Evolutionary conservation across 2,113 vertebrate species (phyloP).

Genomic region (Buteo buteo): DNA sequence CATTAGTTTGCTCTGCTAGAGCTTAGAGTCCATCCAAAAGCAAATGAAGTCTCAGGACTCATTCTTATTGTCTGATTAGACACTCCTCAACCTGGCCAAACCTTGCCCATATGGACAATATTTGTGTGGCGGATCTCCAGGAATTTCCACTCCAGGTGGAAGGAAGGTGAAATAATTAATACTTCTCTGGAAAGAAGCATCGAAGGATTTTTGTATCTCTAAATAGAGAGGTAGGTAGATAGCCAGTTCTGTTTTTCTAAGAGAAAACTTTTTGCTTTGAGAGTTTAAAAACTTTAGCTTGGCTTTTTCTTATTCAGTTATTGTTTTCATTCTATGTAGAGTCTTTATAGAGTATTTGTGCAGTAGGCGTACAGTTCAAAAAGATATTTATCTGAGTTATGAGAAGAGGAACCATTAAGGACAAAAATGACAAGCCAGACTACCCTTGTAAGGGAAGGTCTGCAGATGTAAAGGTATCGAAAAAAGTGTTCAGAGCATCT

Average conservation of each 20-base stretch:
- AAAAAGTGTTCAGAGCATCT: neutral
- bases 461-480: neutral
- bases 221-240: neutral
- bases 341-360: neutral
- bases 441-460: neutral
- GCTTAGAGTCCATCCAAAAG: neutral
- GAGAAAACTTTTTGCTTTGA: neutral
- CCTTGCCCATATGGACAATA: neutral
- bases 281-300: neutral
- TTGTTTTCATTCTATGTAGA: neutral
- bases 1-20: neutral
- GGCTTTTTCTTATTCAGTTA: neutral
- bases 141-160: neutral
- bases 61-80: neutral
- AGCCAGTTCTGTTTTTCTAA: neutral
- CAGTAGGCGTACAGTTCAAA: neutral
- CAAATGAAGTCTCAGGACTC: neutral
- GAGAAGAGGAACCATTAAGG: neutral
- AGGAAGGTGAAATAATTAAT: neutral
- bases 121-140: neutral
- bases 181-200: neutral
- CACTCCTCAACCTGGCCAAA: neutral
- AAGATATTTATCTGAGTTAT: neutral
- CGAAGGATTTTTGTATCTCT: neutral
- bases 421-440: slow-evolving; percentile 1